Base-by-base conservation (phyloP, 1,140 invertebrate genomes). In the Cecropterus lyciades region DNA sequence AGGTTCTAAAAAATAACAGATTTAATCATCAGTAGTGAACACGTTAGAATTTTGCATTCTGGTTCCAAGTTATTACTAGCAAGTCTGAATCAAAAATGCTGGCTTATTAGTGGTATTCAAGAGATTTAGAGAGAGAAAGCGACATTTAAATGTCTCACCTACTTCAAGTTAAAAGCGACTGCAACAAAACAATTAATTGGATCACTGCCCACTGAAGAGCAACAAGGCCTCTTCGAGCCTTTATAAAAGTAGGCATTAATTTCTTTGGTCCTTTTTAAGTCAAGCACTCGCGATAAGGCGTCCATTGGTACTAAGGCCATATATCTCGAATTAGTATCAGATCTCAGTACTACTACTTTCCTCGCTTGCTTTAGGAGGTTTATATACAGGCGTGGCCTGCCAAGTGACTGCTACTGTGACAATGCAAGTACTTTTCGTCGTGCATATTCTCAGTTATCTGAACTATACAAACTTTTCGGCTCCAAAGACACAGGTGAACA, bases 121-220 rank as follows among this genome's bases (percentile, higher is more conserved):
- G n/a, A n/a, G n/a, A n/a, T n/a, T n/a, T n/a, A n/a, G n/a, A n/a
- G n/a, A 45, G 14, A 9, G 11, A 30, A 57, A 3, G 11, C 45
- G 6, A 30, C 13, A 15, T 9, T 45, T 13, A 45, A 45, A 46
- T 57, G 55, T 46, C 11, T 57, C 3, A 27, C 20, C 13, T 57
- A 20, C 27, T 45, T 45, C 42, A 45, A 40, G 24, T 4, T 24
- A 1, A 57, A 57, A 16, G 55, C 42, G 0, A 30, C 20, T 15
- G 17, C 10, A 3, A 40, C 55, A 0, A 57, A 45, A 15, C 55
- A 57, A 20, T 20, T 57, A n/a, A 57, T 57, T 40, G 55, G 55
- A 14, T 57, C 55, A 7, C 27, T 57, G 42, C 55, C 55, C 20
- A 20, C 1, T 20, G 20, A 20, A 20, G 20, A 5, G 20, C 5